A percentile compares a stretch with the other conserved stretches of the same genome.
Conservation (phyloP, 2,888 invertebrate genomes). For the Dysmachus trigonus region DNA sequence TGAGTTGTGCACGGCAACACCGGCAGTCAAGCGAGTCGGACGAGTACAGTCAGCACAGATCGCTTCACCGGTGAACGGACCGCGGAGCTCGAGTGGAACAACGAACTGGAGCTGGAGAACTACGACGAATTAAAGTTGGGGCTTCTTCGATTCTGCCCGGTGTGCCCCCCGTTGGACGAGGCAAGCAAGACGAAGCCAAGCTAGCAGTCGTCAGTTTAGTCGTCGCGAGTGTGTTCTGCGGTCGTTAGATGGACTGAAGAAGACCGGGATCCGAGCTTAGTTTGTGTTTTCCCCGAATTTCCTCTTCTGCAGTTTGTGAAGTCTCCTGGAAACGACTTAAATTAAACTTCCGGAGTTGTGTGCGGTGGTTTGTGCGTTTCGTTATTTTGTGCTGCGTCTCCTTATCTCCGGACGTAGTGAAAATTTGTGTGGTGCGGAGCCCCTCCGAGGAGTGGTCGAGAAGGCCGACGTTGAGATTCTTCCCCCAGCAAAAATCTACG, state of each 20-base stretch:
- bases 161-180: background rate
- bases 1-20: background rate
- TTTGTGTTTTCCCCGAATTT: background rate
- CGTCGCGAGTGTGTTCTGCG: slow-evolving; percentile 1
- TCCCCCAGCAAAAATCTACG: background rate
- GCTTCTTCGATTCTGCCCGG: background rate
- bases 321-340: background rate
- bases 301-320: background rate
- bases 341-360: background rate
- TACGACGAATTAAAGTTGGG: no score
- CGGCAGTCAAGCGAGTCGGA: background rate
- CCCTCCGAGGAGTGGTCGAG: background rate
- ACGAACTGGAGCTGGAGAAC: background rate
- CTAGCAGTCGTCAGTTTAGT: background rate
- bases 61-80: background rate
- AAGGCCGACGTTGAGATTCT: background rate
- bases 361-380: background rate
- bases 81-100: background rate
- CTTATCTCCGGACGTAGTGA: background rate
- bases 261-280: background rate
- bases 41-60: background rate
- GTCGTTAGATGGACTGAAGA: background rate
- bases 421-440: background rate
- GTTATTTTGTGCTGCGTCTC: background rate
- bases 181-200: background rate